A percentile compares a stretch with the other conserved stretches of the same genome.
Conservation (phyloP, 2,797 vertebrate species). For the Todus mexicanus region DNA sequence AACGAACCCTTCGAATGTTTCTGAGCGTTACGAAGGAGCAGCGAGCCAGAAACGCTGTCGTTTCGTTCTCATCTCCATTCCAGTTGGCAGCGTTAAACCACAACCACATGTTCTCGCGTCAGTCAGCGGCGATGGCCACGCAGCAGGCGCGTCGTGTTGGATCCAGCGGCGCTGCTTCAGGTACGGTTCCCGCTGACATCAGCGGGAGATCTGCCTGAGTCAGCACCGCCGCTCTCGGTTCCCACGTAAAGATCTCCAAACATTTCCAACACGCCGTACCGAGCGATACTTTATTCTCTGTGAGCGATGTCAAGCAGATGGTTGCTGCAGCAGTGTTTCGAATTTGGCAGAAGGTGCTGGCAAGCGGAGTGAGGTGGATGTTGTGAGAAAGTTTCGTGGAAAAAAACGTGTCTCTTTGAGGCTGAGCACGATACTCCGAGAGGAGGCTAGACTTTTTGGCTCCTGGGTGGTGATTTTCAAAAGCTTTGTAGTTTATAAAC, state of each 20-base stretch:
- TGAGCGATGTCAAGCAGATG: constrained; percentile 50
- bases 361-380: constrained; percentile 22
- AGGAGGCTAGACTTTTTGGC: constrained; percentile 23
- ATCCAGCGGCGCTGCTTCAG: constrained; percentile 19
- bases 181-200: constrained; percentile 46
- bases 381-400: constrained; percentile 9
- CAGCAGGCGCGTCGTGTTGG: not conserved
- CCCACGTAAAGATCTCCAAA: constrained; percentile 49
- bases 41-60: not conserved
- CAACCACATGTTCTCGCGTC: constrained; percentile 9
- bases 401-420: not conserved
- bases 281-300: not conserved
- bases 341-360: constrained; percentile 36
- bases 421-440: not conserved
- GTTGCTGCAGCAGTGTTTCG: constrained; percentile 50
- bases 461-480: not conserved
- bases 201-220: constrained; percentile 33
- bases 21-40: not conserved
- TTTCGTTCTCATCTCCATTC: not conserved
- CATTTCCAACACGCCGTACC: constrained; percentile 39
- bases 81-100: constrained; percentile 6
- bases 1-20: not conserved
- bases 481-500: constrained; percentile 13
- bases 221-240: constrained; percentile 35
- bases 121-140: not conserved